Conservation (phyloP, 2,797 vertebrate species). For the Chiloscyllium punctatum region DNA sequence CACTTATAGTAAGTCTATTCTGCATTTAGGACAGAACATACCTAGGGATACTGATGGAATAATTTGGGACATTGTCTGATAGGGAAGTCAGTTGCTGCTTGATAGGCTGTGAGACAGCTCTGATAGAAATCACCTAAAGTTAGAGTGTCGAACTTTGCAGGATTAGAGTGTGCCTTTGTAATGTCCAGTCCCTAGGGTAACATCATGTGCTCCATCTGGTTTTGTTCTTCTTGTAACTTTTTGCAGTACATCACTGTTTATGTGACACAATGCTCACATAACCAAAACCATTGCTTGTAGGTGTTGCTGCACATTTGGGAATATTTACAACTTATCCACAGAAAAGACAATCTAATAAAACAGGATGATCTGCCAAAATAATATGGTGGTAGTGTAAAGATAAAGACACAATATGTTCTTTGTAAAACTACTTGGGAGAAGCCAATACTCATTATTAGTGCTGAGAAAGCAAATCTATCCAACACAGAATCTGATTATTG, state of each 20-base stretch:
- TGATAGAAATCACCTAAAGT: not conserved
- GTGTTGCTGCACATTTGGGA: not conserved
- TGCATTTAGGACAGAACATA: not conserved
- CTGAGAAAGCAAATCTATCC: not conserved
- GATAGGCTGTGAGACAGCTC: not conserved
- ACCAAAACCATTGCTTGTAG: not conserved
- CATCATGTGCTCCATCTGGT: not conserved
- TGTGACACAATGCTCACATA: not conserved
- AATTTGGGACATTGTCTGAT: not conserved
- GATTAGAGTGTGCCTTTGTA: not conserved
- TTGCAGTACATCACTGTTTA: not conserved
- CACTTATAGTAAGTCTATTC: not conserved
- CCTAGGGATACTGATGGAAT: not conserved
- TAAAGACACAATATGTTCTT: not conserved
- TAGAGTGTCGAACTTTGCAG: not conserved
- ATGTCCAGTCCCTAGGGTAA: not conserved
- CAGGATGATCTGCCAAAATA: slow-evolving; percentile 4
- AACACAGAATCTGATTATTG: not conserved
- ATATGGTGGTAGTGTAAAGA: not conserved
- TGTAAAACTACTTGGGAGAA: not conserved
- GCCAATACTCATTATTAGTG: not conserved
- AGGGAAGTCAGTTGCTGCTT: not conserved
- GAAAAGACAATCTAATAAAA: not conserved
- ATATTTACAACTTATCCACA: not conserved
- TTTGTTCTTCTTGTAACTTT: not conserved